These are phyloP conservation scores for Saimiri boliviensis DNA, from an alignment of 2,113 vertebrate genomes.

Conservation along the genomic window DNA sequence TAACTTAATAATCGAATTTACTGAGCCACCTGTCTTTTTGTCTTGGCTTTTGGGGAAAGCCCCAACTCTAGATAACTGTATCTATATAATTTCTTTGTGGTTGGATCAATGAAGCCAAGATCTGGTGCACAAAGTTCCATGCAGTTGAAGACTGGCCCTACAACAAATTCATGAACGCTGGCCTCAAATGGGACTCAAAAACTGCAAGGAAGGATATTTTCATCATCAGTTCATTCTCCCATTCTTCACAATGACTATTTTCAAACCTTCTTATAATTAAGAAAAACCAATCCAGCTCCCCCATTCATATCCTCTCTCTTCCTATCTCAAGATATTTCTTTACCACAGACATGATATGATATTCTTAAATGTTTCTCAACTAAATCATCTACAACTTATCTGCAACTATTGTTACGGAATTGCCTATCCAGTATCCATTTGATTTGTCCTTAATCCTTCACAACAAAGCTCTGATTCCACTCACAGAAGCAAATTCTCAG, in stretches of 20 bases:
- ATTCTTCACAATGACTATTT: neutral
- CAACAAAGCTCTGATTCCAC: neutral
- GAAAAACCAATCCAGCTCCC: neutral
- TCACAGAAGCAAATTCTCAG: neutral
- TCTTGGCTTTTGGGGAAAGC: neutral
- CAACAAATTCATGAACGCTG: neutral
- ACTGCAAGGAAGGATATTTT: neutral
- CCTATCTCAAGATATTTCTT: neutral
- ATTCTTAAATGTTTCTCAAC: neutral
- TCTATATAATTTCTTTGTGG: neutral
- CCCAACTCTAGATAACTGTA: no score
- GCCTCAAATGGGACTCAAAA: neutral
- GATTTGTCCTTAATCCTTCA: neutral
- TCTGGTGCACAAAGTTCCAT: neutral
- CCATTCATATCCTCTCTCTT: neutral
- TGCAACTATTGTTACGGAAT: neutral
- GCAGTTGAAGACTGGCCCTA: neutral
- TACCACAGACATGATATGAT: neutral
- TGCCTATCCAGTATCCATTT: neutral
- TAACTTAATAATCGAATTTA: neutral
- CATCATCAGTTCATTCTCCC: neutral
- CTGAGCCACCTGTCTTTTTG: neutral
- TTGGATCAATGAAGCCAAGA: neutral
- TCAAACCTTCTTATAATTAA: neutral
- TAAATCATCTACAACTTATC: neutral